phyloP scores from a whole-genome alignment of 2,113 vertebrate species.

The Physeter macrocephalus region DNA sequence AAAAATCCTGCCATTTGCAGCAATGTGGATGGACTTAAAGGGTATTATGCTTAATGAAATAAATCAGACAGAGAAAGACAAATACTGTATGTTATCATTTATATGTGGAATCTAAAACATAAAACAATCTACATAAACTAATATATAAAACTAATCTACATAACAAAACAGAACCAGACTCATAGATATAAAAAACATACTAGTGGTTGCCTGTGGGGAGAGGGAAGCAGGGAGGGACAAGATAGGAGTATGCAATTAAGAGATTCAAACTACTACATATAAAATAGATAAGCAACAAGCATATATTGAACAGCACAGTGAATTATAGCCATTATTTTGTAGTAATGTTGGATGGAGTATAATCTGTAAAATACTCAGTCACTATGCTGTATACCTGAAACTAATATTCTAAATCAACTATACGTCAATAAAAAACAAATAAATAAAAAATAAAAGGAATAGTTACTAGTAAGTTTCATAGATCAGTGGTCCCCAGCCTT shows the following conservation, averaged over 20 bases:
- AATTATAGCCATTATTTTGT: neutral
- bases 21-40: neutral
- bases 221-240: neutral
- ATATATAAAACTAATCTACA: neutral
- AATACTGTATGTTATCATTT: neutral
- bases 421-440: neutral
- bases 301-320: neutral
- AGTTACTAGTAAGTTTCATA: neutral
- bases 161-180: neutral
- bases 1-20: neutral
- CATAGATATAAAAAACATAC: neutral
- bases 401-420: neutral
- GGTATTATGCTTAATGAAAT: neutral
- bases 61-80: neutral
- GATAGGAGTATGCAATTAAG: neutral
- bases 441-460: neutral
- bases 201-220: neutral
- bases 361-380: neutral
- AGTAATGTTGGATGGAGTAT: neutral
- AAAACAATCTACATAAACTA: neutral
- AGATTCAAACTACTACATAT: neutral
- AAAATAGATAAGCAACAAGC: neutral
- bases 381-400: neutral
- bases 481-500: too few species aligned
- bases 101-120: neutral